Evolutionary conservation across 2,888 invertebrate species (phyloP).

Genomic region (Catonia carolina): DNA sequence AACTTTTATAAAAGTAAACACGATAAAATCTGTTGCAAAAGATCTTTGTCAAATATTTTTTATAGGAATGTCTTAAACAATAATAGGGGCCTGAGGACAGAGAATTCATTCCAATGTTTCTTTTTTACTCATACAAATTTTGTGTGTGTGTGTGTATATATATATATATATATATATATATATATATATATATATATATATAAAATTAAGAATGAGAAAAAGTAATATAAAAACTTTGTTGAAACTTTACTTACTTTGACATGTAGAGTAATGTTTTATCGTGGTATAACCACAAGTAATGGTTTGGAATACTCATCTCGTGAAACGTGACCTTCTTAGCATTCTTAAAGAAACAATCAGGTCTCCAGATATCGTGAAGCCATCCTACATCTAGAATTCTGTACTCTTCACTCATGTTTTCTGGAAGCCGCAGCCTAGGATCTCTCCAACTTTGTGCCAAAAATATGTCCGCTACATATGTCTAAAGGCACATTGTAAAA

Average conservation of each 20-base stretch:
- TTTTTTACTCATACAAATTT: no score
- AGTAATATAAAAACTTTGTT: no score
- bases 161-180: no score
- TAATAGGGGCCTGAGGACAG: no score
- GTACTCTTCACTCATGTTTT: conserved; percentile 89
- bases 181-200: no score
- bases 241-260: conserved; percentile 82
- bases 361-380: conserved; percentile 86
- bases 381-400: conserved; percentile 83
- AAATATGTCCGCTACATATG: conserved; percentile 88
- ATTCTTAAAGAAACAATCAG: conserved; percentile 90
- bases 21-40: no score
- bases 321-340: conserved; percentile 89
- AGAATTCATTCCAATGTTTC: no score
- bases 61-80: no score
- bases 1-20: no score
- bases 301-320: conserved; percentile 91
- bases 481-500: conserved; percentile 55
- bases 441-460: conserved; percentile 90
- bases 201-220: no score
- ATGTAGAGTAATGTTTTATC: conserved; percentile 87
- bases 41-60: no score
- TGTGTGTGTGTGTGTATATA: no score
- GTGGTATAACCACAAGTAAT: conserved; percentile 85
- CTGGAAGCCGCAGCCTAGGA: conserved; percentile 78